These are phyloP conservation scores for Tympanuchus pallidicinctus DNA, from an alignment of 2,113 vertebrate species.

Conservation along the genomic window DNA sequence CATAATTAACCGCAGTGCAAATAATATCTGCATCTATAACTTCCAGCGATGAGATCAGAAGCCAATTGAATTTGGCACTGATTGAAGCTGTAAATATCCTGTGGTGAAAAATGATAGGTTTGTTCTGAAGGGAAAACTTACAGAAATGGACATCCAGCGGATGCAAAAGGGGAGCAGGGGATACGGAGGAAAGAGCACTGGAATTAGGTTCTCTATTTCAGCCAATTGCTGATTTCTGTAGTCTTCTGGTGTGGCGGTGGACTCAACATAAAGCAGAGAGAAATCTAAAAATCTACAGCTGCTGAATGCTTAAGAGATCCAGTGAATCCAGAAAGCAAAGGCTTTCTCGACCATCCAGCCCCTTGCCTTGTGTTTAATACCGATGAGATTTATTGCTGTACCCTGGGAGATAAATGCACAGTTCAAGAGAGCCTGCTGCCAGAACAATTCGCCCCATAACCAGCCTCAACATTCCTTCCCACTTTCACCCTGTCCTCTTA, in stretches of 20 bases:
- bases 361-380: background rate
- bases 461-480: background rate
- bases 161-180: constrained; percentile 59
- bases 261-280: background rate
- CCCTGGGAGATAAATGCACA: background rate
- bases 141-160: constrained; percentile 76
- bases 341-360: background rate
- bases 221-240: constrained; percentile 20
- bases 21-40: constrained; percentile 87
- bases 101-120: constrained; percentile 86
- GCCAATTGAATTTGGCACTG: constrained; percentile 82
- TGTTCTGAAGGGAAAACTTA: constrained; percentile 84
- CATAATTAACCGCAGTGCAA: constrained; percentile 88
- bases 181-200: constrained; percentile 44
- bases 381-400: background rate
- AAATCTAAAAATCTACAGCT: background rate
- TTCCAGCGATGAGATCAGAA: constrained; percentile 83
- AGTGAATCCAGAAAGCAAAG: background rate
- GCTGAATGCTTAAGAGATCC: background rate
- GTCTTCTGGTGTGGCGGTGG: background rate
- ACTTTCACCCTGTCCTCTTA: background rate
- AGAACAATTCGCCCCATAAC: background rate
- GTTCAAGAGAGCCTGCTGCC: background rate
- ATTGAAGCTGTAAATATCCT: constrained; percentile 85
- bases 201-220: constrained; percentile 60